Conservation (phyloP, 2,797 vertebrate genomes). For the Tinamus major region DNA sequence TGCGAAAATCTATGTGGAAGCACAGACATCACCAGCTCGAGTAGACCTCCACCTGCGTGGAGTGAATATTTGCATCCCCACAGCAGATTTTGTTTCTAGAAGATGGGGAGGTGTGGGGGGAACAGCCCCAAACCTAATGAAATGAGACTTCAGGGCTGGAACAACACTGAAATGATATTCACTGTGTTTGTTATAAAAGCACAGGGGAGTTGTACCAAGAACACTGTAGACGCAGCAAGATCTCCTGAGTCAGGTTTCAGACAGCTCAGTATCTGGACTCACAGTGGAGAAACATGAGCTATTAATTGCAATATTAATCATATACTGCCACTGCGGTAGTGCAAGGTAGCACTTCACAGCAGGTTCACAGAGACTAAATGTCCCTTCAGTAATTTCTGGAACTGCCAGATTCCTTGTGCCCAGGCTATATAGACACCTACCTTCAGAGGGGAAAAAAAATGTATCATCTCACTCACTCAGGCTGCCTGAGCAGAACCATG, state of each 20-base stretch:
- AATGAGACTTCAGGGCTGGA: not conserved
- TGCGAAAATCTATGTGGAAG: not conserved
- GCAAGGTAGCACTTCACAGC: not conserved
- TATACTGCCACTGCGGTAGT: not conserved
- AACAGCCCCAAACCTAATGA: rapidly evolving
- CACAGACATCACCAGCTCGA: not conserved
- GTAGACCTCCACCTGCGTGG: not conserved
- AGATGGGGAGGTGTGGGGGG: not conserved
- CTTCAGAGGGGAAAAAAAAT: not conserved
- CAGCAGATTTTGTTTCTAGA: not conserved
- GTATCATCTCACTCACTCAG: not conserved
- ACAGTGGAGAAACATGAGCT: constrained; percentile 23
- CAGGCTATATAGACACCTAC: not conserved
- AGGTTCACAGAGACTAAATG: not conserved
- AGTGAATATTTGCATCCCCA: not conserved
- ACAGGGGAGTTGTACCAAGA: constrained; percentile 24
- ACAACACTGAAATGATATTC: constrained; percentile 15
- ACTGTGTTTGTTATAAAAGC: not conserved
- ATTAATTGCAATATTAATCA: constrained; percentile 63
- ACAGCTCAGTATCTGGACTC: not conserved
- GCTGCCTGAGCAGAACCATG: not conserved
- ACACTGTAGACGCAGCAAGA: constrained; percentile 7
- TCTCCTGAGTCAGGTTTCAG: constrained; percentile 55
- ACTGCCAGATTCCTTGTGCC: not conserved
- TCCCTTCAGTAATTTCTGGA: not conserved